Percentiles rank a stretch among this genome's conserved stretches.
Conservation (phyloP, 2,888 invertebrate genomes). For the Drosophila emarginata region DNA sequence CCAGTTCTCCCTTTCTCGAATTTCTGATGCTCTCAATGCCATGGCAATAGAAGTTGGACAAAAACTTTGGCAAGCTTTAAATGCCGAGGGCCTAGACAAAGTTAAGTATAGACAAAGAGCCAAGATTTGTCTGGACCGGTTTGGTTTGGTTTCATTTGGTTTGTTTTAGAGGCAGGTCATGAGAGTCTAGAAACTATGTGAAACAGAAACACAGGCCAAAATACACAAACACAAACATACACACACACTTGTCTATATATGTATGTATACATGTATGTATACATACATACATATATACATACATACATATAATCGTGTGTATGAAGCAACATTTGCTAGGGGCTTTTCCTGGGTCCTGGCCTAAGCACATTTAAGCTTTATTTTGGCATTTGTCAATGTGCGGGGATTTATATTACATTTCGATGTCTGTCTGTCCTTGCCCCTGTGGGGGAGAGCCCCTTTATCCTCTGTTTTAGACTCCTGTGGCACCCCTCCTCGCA, state of each 20-base stretch:
- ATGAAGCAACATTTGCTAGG: slow-evolving; percentile 24
- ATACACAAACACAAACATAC: slow-evolving; percentile 2
- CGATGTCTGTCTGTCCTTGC: slow-evolving; percentile 41
- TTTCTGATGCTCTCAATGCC: slow-evolving; percentile 34
- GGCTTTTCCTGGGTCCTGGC: slow-evolving; percentile 28
- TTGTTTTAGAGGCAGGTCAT: slow-evolving; percentile 1
- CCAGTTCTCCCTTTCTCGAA: background rate
- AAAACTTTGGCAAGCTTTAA: slow-evolving; percentile 41
- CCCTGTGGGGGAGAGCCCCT: too few relatives aligned
- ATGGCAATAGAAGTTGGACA: slow-evolving; percentile 26
- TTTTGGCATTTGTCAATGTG: slow-evolving; percentile 77
- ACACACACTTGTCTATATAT: background rate
- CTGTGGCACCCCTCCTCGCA: background rate
- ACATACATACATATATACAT: too few relatives aligned
- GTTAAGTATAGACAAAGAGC: slow-evolving; percentile 20
- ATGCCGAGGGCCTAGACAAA: slow-evolving; percentile 8
- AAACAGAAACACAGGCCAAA: slow-evolving; percentile 40
- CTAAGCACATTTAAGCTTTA: slow-evolving; percentile 74
- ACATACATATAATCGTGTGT: background rate
- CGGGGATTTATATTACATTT: slow-evolving; percentile 61
- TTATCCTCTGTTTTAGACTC: too few relatives aligned
- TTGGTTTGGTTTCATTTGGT: background rate
- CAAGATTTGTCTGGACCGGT: slow-evolving; percentile 27
- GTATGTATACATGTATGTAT: background rate
- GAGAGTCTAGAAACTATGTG: slow-evolving; percentile 35